phyloP scores from a whole-genome alignment of 2,113 vertebrate species.

The Petaurus breviceps region DNA sequence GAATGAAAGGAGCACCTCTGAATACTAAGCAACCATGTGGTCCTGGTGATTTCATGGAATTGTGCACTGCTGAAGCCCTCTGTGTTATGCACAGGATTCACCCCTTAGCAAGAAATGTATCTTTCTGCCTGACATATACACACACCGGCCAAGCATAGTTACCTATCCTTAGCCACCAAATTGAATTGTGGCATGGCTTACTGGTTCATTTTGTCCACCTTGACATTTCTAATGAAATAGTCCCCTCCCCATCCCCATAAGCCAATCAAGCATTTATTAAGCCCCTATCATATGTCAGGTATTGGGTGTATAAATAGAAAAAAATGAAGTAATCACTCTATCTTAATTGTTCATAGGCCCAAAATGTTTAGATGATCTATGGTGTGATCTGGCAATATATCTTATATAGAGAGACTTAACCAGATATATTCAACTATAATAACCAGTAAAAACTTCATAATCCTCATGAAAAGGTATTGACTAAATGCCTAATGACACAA shows the following conservation, averaged over 20 bases:
- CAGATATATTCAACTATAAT: background rate
- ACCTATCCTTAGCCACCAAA: background rate
- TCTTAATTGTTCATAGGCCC: background rate
- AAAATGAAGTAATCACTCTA: background rate
- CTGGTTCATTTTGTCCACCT: background rate
- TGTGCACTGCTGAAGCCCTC: background rate
- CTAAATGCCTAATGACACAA: background rate
- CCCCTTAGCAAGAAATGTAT: constrained; percentile 8
- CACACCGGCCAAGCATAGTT: background rate
- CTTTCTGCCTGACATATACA: background rate
- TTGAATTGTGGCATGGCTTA: background rate
- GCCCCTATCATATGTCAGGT: background rate
- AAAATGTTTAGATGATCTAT: background rate
- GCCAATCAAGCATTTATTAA: background rate
- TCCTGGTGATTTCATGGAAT: background rate
- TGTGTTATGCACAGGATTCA: background rate
- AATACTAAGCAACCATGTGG: background rate
- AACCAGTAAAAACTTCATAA: background rate
- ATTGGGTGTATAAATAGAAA: background rate
- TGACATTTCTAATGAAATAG: background rate
- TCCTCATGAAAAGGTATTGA: background rate
- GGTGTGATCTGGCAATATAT: background rate
- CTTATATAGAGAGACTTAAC: background rate
- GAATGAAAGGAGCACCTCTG: constrained; percentile 17
- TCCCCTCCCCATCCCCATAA: background rate